Percentiles rank a stretch among this genome's conserved stretches.
phyloP scores from a whole-genome alignment of 1,140 invertebrate genomes.

The Limonius californicus region DNA sequence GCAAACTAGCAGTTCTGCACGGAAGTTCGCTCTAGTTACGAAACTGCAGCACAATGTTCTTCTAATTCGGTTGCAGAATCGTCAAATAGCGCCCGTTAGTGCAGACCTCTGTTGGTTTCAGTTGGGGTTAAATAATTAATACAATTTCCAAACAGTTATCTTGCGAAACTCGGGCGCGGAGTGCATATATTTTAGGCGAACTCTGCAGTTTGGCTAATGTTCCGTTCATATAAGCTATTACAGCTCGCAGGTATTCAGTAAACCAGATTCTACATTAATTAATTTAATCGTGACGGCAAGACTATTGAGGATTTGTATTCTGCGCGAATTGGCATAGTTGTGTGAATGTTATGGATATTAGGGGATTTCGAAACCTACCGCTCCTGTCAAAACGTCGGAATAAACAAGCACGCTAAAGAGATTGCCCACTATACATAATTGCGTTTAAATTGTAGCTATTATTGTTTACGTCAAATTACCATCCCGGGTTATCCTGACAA shows the following conservation, averaged over 20 bases:
- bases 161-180: not conserved
- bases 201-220: not conserved
- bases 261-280: constrained; percentile 1
- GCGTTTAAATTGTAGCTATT: not conserved
- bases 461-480: too few species aligned
- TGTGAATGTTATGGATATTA: constrained; percentile 1
- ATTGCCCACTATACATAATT: not conserved
- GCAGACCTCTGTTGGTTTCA: not conserved
- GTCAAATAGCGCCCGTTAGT: not conserved
- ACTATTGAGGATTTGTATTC: constrained; percentile 1
- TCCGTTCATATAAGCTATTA: not conserved
- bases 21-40: not conserved
- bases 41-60: not conserved
- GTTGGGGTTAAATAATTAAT: constrained; percentile 1
- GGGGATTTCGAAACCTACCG: not conserved
- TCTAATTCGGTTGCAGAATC: not conserved
- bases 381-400: not conserved
- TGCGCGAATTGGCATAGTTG: not conserved
- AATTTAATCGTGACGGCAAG: constrained; percentile 1
- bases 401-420: not conserved
- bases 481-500: too few species aligned
- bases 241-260: not conserved
- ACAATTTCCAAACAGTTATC: not conserved
- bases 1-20: not conserved
- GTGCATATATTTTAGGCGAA: not conserved